Evolutionary conservation across 1,140 invertebrate species (phyloP).

Genomic region (Eupristina koningsbergeri): DNA sequence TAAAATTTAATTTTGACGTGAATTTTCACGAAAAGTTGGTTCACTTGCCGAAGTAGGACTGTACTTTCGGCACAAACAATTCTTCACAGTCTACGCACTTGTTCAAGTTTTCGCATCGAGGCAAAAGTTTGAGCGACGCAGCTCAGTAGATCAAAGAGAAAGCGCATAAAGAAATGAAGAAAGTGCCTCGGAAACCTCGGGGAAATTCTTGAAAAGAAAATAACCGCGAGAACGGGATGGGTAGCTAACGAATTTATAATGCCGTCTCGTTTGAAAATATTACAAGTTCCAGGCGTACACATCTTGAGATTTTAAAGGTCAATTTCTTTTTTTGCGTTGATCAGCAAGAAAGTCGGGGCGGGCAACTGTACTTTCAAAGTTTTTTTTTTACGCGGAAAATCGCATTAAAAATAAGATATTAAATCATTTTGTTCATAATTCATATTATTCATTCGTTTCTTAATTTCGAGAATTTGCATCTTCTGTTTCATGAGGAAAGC

Average conservation of each 20-base stretch:
- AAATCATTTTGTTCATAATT: neutral
- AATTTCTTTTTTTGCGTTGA: neutral
- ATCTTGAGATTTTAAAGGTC: neutral
- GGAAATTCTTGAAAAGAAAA: neutral
- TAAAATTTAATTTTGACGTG: slow-evolving; percentile 13
- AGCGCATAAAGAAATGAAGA: neutral
- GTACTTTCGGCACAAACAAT: neutral
- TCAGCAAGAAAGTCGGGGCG: neutral
- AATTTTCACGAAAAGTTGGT: neutral
- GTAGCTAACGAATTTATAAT: neutral
- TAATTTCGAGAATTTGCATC: neutral
- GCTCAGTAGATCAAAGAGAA: no score
- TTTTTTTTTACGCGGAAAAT: no score
- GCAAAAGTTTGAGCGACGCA: neutral
- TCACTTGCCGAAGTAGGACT: neutral
- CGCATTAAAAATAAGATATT: neutral
- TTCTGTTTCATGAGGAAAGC: neutral
- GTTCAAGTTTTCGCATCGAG: neutral
- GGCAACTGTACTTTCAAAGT: neutral
- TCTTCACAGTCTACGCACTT: neutral
- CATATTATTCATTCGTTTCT: neutral
- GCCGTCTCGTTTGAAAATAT: neutral
- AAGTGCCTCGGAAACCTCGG: neutral
- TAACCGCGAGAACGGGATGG: neutral
- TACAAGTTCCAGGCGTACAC: neutral